A percentile compares a stretch with the other conserved stretches of the same genome.
phyloP scores from a whole-genome alignment of 2,888 invertebrate species.

The Euclidia mi region DNA sequence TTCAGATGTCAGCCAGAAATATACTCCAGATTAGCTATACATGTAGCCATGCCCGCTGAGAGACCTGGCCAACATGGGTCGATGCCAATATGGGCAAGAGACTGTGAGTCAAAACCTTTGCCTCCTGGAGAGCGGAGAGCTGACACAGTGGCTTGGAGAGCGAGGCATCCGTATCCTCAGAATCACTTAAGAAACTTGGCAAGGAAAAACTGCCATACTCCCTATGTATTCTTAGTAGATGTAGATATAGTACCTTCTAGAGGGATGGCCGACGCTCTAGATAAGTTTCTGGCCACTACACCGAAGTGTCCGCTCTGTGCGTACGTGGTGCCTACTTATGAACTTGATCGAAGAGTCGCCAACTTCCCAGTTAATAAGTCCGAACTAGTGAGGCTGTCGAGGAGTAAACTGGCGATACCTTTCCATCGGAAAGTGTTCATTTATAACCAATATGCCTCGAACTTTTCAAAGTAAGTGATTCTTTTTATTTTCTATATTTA shows the following conservation, averaged over 20 bases:
- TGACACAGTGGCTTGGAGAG: slow-evolving; percentile 93
- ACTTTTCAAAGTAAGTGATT: slow-evolving; percentile 93
- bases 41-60: slow-evolving; percentile 92
- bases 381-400: slow-evolving; percentile 93
- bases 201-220: slow-evolving; percentile 95
- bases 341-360: slow-evolving; percentile 93
- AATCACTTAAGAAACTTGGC: slow-evolving; percentile 97
- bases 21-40: slow-evolving; percentile 93
- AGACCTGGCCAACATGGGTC: slow-evolving; percentile 91
- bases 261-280: slow-evolving; percentile 92
- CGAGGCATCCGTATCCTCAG: slow-evolving; percentile 95
- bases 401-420: slow-evolving; percentile 95
- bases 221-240: slow-evolving; percentile 95
- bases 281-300: slow-evolving; percentile 91
- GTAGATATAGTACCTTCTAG: slow-evolving; percentile 96
- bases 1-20: slow-evolving; percentile 93
- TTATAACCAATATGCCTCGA: slow-evolving; percentile 97
- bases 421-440: slow-evolving; percentile 98
- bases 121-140: slow-evolving; percentile 90
- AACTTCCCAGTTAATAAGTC: slow-evolving; percentile 95
- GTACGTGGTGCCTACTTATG: slow-evolving; percentile 97
- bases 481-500: no score
- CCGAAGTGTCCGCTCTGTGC: slow-evolving; percentile 93
- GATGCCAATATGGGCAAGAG: slow-evolving; percentile 89
- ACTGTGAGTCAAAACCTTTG: slow-evolving; percentile 93